Evolutionary conservation across 2,113 vertebrate species (phyloP).

Genomic region (Ardeotis arabs): DNA sequence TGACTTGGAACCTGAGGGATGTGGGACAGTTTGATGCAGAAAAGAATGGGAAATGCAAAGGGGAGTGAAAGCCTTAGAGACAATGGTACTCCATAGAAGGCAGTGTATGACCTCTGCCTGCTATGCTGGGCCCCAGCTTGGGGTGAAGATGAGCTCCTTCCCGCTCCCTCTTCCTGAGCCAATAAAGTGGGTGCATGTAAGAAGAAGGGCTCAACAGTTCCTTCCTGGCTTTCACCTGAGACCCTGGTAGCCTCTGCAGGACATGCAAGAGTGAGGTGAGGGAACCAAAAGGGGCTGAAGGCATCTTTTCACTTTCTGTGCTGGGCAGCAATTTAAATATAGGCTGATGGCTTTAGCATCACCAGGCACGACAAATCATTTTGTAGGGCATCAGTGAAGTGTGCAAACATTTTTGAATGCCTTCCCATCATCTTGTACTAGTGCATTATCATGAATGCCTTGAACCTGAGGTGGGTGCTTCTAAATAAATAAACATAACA

Average conservation of each 20-base stretch:
- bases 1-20: background rate
- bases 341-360: background rate
- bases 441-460: background rate
- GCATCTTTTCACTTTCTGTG: background rate
- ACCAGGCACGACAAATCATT: background rate
- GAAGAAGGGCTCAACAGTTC: background rate
- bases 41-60: background rate
- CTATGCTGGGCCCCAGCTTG: rapidly evolving
- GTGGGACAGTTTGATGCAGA: background rate
- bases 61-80: background rate
- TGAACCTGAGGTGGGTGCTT: background rate
- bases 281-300: background rate
- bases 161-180: background rate
- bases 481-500: background rate
- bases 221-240: background rate
- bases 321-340: background rate
- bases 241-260: background rate
- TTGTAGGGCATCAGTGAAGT: background rate
- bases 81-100: background rate
- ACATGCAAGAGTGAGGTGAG: background rate
- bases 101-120: background rate
- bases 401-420: background rate
- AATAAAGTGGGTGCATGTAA: too few relatives aligned
- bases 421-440: background rate
- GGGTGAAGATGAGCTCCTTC: background rate